Evolutionary conservation across 2,888 invertebrate genomes (phyloP).

Genomic region (Nezara viridula): DNA sequence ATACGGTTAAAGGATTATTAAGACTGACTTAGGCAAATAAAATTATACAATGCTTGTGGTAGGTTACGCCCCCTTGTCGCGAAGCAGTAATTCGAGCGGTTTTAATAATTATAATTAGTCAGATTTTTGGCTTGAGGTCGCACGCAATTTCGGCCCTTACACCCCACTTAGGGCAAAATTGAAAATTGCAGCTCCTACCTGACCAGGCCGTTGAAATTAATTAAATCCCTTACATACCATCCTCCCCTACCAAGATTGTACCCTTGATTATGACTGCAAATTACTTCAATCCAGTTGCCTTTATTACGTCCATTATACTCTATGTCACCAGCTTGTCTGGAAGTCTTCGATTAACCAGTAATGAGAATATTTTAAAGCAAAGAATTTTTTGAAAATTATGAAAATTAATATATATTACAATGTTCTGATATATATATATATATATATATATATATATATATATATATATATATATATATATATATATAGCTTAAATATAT

Average conservation of each 20-base stretch:
- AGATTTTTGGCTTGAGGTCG: conserved; percentile 35
- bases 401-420: too few species aligned
- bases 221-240: conserved; percentile 44
- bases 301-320: neutral
- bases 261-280: neutral
- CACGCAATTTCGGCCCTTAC: conserved; percentile 43
- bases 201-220: conserved; percentile 25
- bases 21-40: conserved; percentile 19
- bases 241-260: conserved; percentile 17
- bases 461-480: too few species aligned
- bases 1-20: conserved; percentile 14
- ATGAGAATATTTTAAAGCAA: neutral
- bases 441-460: too few species aligned
- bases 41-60: neutral
- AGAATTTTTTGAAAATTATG: too few species aligned
- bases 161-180: conserved; percentile 33
- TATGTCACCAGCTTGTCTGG: neutral
- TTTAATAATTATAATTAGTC: conserved; percentile 41
- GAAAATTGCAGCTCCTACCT: conserved; percentile 41
- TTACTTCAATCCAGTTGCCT: neutral
- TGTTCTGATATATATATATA: too few species aligned
- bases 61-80: neutral
- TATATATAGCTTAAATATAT: too few species aligned
- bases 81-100: neutral
- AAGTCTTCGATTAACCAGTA: neutral